Base-by-base conservation (phyloP, 2,888 invertebrate species). In the Mylabris sibirica region DNA sequence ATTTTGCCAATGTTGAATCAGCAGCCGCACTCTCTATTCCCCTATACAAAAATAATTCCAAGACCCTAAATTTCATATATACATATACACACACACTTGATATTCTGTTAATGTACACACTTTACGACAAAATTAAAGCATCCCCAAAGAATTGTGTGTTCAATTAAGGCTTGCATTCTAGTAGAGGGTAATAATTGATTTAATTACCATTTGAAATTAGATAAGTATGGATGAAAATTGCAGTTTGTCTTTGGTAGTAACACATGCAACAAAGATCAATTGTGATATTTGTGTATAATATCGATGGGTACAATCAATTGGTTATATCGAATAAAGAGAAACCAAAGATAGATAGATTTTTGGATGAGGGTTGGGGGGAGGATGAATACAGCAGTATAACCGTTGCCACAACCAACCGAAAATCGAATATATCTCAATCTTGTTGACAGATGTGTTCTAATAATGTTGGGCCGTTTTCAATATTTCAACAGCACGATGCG, bases 191-290 rank as follows among this genome's bases (percentile, higher is more conserved):
- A 75, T 71, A 75, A 71, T 69, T 75, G 76, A 79, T 76, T 77
- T 72, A 76, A 78, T 79, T 79, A 79, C 77, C 76, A 77, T 75
- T 67, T 60, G 66, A 62, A 65, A 44, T 53, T 38, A 41, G 30
- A 65, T 53, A 62, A n/a, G 59, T 49, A 63, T 61, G 35, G 59
- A 9, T 22, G 64, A 60, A 20, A 49, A 49, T 49, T 62, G 63
- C 59, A 24, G 30, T 60, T 60, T 30, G 24, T 35, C 35, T 59
- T 64, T 66, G 64, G 66, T 67, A 60, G 70, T 60, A 59, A 70
- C 69, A 69, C 41, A 61, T 70, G 70, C 61, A 61, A 63, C 61
- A 20, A 34, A 63, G 64, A 67, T 63, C 59, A 67, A 59, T 63
- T 20, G 34, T 30, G 30, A 30, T 30, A 30, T 41, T 14, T 49